Base-by-base conservation (phyloP, 2,888 invertebrate species). In the Meliscaeva auricollis region DNA sequence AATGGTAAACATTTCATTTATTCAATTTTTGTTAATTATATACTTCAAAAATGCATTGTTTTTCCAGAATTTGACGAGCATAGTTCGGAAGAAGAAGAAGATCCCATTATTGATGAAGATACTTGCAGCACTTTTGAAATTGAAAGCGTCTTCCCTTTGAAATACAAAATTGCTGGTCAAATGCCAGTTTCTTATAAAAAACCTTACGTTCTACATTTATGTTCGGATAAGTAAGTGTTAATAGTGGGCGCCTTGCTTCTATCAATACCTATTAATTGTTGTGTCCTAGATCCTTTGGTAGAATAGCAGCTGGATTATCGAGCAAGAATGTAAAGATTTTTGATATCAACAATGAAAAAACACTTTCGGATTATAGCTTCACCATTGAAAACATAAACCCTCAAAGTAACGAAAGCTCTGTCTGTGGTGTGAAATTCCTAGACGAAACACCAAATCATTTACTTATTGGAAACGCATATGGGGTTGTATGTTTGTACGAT, bases 171-270 rank as follows among this genome's bases (percentile, higher is more conserved):
- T 78, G 72, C 87, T 1, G 89, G 90, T 41, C 94, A 95, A 91
- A 93, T 93, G 62, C 92, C 93, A 0, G 92, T 94, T 38, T 93
- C 94, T 0, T 88, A 93, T 0, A 93, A 93, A 35, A 93, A 94
- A 79, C 93, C 93, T 3, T 96, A 95, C 88, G 92, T 96, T 66
- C 93, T 95, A 54, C 93, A 93, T 74, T 89, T 96, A 85, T 92
- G 93, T 87, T 94, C 93, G 3, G 94, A 94, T 69, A 93, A 93
- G 95, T 94, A 91, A 69, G 26, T 44, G 26, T 26, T 26, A 26
- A 4, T 3, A 26, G 26, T 26, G 4, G n/a, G n/a, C n/a, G n/a
- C n/a, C 4, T 26, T 26, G 26, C 26, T 9, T 13, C 9, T 9
- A 8, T 9, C 38, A 38, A 38, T 6, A 11, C 7, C 44, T 11